These are phyloP conservation scores for Papilio helenus DNA, from an alignment of 1,140 invertebrate genomes.

Conservation along the genomic window DNA sequence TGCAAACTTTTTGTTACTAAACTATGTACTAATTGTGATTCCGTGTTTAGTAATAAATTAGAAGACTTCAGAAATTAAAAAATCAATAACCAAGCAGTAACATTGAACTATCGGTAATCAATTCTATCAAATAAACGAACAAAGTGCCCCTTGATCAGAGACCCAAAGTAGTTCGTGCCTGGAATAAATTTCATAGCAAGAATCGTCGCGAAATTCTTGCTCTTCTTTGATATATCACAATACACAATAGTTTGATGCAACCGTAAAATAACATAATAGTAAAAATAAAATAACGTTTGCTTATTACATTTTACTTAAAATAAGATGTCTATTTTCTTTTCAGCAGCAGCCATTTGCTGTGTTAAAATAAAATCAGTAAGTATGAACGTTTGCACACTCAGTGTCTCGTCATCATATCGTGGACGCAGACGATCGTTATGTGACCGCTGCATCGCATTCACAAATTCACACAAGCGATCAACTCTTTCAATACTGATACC, in stretches of 20 bases:
- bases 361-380: not conserved
- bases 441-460: not conserved
- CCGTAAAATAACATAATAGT: not conserved
- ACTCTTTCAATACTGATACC: not conserved
- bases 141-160: constrained; percentile 20
- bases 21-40: too few species aligned
- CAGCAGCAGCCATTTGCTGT: not conserved
- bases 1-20: too few species aligned
- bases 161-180: constrained; percentile 9
- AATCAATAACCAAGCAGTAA: not conserved
- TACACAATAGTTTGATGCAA: not conserved
- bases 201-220: not conserved
- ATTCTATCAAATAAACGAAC: constrained; percentile 22
- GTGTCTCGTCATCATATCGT: constrained; percentile 9
- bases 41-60: not conserved
- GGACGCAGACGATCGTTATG: not conserved
- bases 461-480: not conserved
- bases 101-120: not conserved
- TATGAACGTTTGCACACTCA: not conserved
- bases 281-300: not conserved
- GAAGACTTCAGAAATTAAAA: not conserved
- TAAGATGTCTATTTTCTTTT: not conserved
- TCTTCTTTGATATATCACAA: not conserved
- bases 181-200: constrained; percentile 13
- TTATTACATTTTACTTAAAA: not conserved